Conservation (phyloP, 2,113 vertebrate genomes). For the Peromyscus leucopus region DNA sequence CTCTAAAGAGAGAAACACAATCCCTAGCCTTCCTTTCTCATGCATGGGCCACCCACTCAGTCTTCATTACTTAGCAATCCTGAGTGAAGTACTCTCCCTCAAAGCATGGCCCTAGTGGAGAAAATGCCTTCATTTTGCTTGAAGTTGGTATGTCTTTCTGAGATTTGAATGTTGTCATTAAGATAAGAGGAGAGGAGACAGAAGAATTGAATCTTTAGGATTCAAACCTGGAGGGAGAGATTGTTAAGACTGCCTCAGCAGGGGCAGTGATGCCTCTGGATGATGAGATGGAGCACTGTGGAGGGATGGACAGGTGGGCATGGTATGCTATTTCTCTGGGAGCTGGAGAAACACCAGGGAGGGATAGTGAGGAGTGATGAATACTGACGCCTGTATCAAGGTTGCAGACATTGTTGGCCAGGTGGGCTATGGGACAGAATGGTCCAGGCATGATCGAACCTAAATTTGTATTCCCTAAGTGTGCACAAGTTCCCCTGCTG, state of each 20-base stretch:
- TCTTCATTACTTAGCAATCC: background rate
- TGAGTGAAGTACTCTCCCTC: background rate
- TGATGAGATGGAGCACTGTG: background rate
- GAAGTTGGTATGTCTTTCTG: background rate
- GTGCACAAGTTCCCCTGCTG: accelerated
- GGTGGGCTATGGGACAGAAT: background rate
- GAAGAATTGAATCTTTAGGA: background rate
- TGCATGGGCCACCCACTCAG: background rate
- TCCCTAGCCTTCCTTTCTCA: background rate
- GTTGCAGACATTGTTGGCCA: background rate
- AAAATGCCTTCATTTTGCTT: background rate
- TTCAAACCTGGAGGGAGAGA: constrained; percentile 11
- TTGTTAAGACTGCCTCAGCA: background rate
- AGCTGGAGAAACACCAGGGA: background rate
- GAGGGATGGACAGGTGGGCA: background rate
- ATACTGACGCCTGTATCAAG: background rate
- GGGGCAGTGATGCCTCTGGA: background rate
- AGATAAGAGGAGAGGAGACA: background rate
- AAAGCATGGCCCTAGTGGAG: background rate
- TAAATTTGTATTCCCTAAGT: accelerated
- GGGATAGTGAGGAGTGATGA: background rate
- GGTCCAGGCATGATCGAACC: accelerated
- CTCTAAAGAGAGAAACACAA: background rate
- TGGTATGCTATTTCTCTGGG: background rate
- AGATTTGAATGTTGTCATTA: background rate